Base-by-base conservation (phyloP, 2,888 invertebrate genomes). In the Alsophila aescularia region DNA sequence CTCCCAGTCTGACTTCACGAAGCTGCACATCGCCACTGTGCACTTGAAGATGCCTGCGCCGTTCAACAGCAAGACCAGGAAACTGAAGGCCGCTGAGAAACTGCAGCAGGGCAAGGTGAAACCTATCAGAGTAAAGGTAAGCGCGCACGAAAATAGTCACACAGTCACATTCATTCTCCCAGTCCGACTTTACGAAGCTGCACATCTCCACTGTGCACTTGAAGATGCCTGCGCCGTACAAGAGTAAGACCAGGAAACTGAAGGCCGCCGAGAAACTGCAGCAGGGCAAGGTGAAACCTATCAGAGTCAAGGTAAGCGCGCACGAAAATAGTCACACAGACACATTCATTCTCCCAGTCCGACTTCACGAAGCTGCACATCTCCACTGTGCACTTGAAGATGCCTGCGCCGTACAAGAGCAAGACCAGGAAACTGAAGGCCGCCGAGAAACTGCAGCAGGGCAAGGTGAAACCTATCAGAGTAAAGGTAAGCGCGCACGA, bases 1-100 rank as follows among this genome's bases (percentile, higher is more conserved):
- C 65, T 79, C 88, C 0, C 90, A 90, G 34, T 88, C 88, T 0
- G 90, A 89, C 62, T 85, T 86, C 0, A 83, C 87, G 83, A 90
- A 89, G 48, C 65, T 83, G 0, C 89, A 89, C 47, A 79, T 88
- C 0, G 74, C 75, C 10, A 87, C 87, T 0, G 88, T 89, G 0
- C 81, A 81, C 13, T 62, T 87, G 0, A 87, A 86, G 29, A 53
- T 85, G 62, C 87, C 89, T 0, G 79, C 86, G 0, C 87, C 87
- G 0, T 87, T 88, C 64, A 71, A 72, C 2, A 60, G 62, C 2
- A 58, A 45, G 40, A 43, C 21, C 12, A n/a, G 66, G 1, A 42
- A 43, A 6, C 15, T 47, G 8, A 47, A 35, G 37, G 53, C 42
- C 7, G 43, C 44, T 0, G 31, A 32, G 32, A 16, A 13, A 13